Conservation (phyloP, 2,113 vertebrate genomes). For the Corythaeola cristata region DNA sequence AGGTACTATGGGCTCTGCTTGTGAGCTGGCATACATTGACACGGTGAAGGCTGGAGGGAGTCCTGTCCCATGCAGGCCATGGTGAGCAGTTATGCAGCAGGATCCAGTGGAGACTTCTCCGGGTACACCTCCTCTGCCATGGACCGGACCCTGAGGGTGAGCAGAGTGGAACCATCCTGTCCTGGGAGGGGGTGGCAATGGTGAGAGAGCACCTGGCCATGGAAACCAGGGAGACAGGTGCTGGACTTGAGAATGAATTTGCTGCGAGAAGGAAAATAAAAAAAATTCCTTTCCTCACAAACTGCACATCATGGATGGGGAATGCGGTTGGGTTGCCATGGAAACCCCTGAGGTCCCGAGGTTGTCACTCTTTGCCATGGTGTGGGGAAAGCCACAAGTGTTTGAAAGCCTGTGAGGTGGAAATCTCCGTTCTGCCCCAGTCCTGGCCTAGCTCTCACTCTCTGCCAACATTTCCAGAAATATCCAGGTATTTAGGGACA, state of each 20-base stretch:
- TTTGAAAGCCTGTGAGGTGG: background rate
- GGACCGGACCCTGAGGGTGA: rapidly evolving
- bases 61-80: background rate
- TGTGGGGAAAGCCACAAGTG: background rate
- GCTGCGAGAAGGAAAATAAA: background rate
- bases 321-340: background rate
- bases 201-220: background rate
- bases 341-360: background rate
- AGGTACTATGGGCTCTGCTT: background rate
- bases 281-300: background rate
- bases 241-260: background rate
- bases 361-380: background rate
- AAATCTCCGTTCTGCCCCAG: background rate
- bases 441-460: background rate
- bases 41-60: background rate
- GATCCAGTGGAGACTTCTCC: background rate
- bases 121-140: background rate
- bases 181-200: too few species aligned
- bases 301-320: background rate
- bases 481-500: background rate
- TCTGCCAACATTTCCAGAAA: background rate
- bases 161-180: background rate
- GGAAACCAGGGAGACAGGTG: background rate
- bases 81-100: background rate
- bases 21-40: rapidly evolving